Evolutionary conservation across 2,797 vertebrate genomes (phyloP).

Genomic region (Phalanger gymnotis): DNA sequence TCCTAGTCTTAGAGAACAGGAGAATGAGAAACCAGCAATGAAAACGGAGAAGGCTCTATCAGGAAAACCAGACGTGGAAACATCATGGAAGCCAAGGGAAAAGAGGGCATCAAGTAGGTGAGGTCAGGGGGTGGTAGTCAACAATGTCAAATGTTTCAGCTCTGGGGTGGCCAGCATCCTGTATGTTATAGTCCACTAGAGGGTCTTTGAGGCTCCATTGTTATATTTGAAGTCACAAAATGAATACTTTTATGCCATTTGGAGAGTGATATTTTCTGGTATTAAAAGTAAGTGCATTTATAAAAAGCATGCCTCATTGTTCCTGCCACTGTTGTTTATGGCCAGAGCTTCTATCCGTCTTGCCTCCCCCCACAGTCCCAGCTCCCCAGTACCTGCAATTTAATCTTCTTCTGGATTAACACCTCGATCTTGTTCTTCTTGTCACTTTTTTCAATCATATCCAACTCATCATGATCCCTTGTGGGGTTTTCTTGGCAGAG

Average conservation of each 20-base stretch:
- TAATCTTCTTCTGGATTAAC: not conserved
- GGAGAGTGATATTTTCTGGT: not conserved
- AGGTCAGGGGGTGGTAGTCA: not conserved
- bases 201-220: not conserved
- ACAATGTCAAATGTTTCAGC: not conserved
- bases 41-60: not conserved
- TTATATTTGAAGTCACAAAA: not conserved
- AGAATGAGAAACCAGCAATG: not conserved
- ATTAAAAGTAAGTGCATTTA: not conserved
- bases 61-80: not conserved
- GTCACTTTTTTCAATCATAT: not conserved
- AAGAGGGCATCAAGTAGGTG: not conserved
- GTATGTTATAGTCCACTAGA: not conserved
- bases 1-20: not conserved
- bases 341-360: not conserved
- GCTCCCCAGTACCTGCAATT: not conserved
- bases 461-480: not conserved
- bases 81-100: not conserved
- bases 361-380: not conserved
- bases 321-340: too few relatives aligned
- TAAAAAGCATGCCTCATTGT: not conserved
- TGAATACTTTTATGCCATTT: not conserved
- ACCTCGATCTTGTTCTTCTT: not conserved
- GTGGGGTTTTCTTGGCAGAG: not conserved
- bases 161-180: not conserved